Evolutionary conservation across 2,888 invertebrate genomes (phyloP).

Genomic region (Eupithecia dodoneata): DNA sequence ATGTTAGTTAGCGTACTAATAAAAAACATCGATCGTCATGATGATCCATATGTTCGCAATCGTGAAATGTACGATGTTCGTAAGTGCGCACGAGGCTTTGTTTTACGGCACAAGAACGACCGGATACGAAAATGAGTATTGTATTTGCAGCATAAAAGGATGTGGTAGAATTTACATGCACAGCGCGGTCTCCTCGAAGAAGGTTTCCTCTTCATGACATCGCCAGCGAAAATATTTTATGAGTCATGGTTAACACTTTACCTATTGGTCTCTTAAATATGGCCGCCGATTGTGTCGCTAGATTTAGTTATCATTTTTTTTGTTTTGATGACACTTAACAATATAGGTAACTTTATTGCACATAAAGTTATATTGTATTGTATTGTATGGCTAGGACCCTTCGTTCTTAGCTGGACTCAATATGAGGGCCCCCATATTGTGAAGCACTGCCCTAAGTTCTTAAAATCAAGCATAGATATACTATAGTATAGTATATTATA

Average conservation of each 20-base stretch:
- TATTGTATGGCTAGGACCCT: neutral
- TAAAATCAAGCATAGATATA: neutral
- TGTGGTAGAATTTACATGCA: constrained; percentile 77
- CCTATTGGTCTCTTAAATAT: neutral
- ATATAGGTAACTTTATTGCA: no score
- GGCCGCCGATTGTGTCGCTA: no score
- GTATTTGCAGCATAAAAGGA: constrained; percentile 72
- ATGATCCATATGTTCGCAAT: neutral
- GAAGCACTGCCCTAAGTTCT: neutral
- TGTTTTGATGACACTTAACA: no score
- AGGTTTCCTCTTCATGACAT: constrained; percentile 31
- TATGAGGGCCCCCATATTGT: neutral
- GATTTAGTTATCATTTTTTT: no score
- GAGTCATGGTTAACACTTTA: constrained; percentile 8
- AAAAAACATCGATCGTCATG: neutral
- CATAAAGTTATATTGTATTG: no score
- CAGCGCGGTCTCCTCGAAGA: constrained; percentile 51
- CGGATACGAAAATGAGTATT: constrained; percentile 67
- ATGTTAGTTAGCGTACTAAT: neutral
- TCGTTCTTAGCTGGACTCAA: no score
- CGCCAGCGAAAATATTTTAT: constrained; percentile 44
- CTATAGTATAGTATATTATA: neutral
- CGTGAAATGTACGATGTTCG: neutral
- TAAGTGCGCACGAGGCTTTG: neutral
- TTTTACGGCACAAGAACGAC: constrained; percentile 45